Evolutionary conservation across 1,140 invertebrate genomes (phyloP).

Genomic region (Drosophila kurseongensis): DNA sequence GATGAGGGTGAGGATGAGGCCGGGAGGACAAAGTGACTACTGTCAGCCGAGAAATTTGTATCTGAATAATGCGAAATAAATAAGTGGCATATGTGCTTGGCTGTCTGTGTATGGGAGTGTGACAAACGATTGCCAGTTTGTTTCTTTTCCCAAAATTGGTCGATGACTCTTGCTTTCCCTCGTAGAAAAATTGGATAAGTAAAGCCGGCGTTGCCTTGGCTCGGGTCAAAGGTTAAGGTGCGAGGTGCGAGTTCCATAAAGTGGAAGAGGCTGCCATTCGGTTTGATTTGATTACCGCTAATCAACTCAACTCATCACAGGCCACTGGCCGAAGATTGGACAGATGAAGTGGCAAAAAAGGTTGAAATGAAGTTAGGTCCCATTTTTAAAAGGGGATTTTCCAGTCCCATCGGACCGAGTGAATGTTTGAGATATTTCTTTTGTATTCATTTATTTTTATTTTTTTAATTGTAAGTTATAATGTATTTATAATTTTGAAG

Average conservation of each 20-base stretch:
- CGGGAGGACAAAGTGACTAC: slow-evolving; percentile 24
- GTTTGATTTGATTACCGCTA: slow-evolving; percentile 50
- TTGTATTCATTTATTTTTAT: too few relatives aligned
- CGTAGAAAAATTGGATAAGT: slow-evolving; percentile 27
- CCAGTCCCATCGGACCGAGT: not conserved
- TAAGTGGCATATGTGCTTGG: slow-evolving; percentile 61
- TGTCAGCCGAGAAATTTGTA: slow-evolving; percentile 56
- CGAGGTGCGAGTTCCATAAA: too few relatives aligned
- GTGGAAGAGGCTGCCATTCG: slow-evolving; percentile 18
- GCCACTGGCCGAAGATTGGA: slow-evolving; percentile 8
- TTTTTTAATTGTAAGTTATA: too few relatives aligned
- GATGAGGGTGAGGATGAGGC: not conserved
- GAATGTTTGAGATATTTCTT: too few relatives aligned
- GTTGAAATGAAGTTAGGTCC: not conserved
- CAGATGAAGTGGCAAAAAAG: slow-evolving; percentile 16
- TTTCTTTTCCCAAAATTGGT: slow-evolving; percentile 43
- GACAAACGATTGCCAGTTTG: slow-evolving; percentile 79
- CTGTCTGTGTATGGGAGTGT: slow-evolving; percentile 32
- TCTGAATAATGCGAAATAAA: slow-evolving; percentile 75
- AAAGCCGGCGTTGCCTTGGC: not conserved
- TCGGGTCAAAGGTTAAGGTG: slow-evolving; percentile 2
- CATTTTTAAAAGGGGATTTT: not conserved
- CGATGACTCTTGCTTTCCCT: slow-evolving; percentile 37
- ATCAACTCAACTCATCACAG: slow-evolving; percentile 30
- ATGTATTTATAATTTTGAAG: too few relatives aligned